phyloP scores from a whole-genome alignment of 1,140 invertebrate genomes.

The Aphidius ervi region DNA sequence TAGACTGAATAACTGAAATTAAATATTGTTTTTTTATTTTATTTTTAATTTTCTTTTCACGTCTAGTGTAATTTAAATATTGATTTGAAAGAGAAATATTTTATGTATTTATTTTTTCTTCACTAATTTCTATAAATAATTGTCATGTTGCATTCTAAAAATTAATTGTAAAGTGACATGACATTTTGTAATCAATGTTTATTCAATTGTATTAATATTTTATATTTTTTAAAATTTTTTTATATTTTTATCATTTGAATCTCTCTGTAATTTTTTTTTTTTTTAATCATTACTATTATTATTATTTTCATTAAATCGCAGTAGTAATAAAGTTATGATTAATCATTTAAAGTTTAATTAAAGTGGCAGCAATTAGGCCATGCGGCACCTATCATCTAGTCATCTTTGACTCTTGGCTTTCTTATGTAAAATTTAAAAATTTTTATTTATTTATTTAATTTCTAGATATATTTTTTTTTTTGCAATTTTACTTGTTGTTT shows the following conservation, averaged over 20 bases:
- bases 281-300: not conserved
- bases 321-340: constrained; percentile 51
- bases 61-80: constrained; percentile 1
- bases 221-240: constrained; percentile 16
- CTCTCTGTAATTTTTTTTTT: not conserved
- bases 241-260: too few species aligned
- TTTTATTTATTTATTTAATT: constrained; percentile 18
- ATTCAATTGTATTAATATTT: constrained; percentile 2
- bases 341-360: constrained; percentile 45
- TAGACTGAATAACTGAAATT: constrained; percentile 19
- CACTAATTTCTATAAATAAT: not conserved
- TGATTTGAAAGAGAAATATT: not conserved
- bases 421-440: constrained; percentile 49
- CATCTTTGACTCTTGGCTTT: constrained; percentile 48
- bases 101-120: not conserved
- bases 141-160: constrained; percentile 44
- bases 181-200: constrained; percentile 27
- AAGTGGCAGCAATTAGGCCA: constrained; percentile 55
- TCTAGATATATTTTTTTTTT: constrained; percentile 17
- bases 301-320: constrained; percentile 41
- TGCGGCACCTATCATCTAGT: constrained; percentile 51
- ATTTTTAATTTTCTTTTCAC: too few species aligned
- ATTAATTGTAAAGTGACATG: constrained; percentile 49
- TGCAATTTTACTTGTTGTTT: too few species aligned
- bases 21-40: constrained; percentile 6